phyloP scores from a whole-genome alignment of 2,797 vertebrate genomes.

The Erethizon dorsatum region DNA sequence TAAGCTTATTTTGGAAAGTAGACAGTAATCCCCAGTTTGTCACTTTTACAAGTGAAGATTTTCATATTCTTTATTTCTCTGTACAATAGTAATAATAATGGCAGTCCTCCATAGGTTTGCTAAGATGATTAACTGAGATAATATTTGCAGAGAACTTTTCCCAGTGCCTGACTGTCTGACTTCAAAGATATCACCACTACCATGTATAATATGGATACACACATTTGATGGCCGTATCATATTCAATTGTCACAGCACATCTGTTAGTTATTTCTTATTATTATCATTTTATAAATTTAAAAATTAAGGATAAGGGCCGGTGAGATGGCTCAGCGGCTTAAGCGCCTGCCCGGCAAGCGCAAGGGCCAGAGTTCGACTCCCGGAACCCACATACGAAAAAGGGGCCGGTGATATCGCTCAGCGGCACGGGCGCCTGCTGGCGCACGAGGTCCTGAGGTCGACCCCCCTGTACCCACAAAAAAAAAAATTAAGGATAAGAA shows the following conservation, averaged over 20 bases:
- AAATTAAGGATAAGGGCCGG: neutral
- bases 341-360: too few species aligned
- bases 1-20: slow-evolving; percentile 25
- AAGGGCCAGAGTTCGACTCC: too few species aligned
- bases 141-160: neutral
- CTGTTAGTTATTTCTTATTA: neutral
- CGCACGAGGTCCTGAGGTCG: too few species aligned
- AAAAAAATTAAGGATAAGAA: neutral
- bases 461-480: too few species aligned
- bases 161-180: neutral
- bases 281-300: neutral
- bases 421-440: too few species aligned
- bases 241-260: neutral
- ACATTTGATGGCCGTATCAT: neutral
- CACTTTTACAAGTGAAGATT: neutral
- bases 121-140: neutral
- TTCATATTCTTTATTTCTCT: slow-evolving; percentile 16
- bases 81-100: neutral
- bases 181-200: slow-evolving; percentile 2
- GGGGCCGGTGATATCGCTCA: too few species aligned
- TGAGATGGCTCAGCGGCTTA: too few species aligned
- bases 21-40: neutral
- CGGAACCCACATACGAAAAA: too few species aligned
- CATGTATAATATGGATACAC: neutral
- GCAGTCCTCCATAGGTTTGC: neutral